Evolutionary conservation across 92 coral and sea anemone genomes (phyloP), one percentile per base, ranked within the genome.

Genomic region (Metridium senile): DNA sequence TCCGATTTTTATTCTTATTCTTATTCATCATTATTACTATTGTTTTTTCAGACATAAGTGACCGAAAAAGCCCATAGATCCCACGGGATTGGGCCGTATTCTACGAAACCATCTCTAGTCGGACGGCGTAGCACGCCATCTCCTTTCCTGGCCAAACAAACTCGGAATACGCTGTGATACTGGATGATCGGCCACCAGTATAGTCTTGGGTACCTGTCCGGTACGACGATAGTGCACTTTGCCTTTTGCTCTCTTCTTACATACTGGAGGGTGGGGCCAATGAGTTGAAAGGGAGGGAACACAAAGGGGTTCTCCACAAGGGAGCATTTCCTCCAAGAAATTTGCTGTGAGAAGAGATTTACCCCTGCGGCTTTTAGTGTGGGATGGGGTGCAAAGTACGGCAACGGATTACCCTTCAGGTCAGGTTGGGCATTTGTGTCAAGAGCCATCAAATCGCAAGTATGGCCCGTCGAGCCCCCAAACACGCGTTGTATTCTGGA

Each of bases 81-180:
- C 79, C 85, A 81, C 9, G 71, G 79, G 34, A 71, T 30, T 9
- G 78, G 85, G 53, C 85, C 85, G 63, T 80, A 84, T 21, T 83
- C 83, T 17, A 68, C 65, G 28, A 66, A 83, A 33, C 86, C 86
- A 64, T 26, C 58, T 66, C 25, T 82, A 56, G 19, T 64, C 33
- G 86, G 82, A 51, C 86, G 47, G 35, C 25, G 64, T 9, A 78
- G 78, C 18, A 69, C 83, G 20, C 34, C 77, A 78, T 1, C 29
- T 11, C 26, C 65, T 11, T 67, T 68, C 11, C 26, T 19, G 26
- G 83, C 83, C 9, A 70, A 39, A 46, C 31, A 33, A 9, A 47
- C 20, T 21, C 39, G 4, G 0, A 64, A 28, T 31, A 25, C 2
- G 57, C 66, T 47, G 33, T 30, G 1, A 1, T 46, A n/a, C 19